Evolutionary conservation across 2,888 invertebrate species (phyloP).

Genomic region (Megaustenia siamemsis): DNA sequence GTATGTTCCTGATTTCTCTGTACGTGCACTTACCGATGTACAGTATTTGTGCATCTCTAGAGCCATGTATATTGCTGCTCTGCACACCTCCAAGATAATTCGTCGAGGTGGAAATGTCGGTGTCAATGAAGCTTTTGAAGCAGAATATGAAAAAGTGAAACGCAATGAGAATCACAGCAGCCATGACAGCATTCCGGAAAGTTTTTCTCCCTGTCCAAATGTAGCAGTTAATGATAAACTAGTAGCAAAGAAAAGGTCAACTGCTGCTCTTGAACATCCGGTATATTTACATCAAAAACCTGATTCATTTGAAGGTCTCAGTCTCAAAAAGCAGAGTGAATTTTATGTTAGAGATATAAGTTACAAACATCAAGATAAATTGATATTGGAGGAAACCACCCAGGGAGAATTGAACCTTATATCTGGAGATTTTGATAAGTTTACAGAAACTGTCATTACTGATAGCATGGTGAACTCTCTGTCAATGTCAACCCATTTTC

Average conservation of each 20-base stretch:
- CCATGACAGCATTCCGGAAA: background rate
- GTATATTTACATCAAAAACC: conserved; percentile 39
- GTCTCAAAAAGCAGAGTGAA: background rate
- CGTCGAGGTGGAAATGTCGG: conserved; percentile 54
- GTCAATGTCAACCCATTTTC: conserved; percentile 31
- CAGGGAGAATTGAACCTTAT: background rate
- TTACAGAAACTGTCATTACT: background rate
- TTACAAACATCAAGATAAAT: background rate
- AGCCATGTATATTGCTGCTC: conserved; percentile 93
- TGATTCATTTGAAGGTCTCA: conserved; percentile 3
- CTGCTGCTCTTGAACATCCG: conserved; percentile 28
- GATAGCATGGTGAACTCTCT: background rate
- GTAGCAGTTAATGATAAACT: conserved; percentile 3
- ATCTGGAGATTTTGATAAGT: background rate
- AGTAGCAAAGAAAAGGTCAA: conserved; percentile 25
- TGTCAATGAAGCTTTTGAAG: conserved; percentile 62
- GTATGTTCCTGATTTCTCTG: conserved; percentile 95
- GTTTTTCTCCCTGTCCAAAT: background rate
- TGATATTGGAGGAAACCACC: no score
- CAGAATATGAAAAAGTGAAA: conserved; percentile 62
- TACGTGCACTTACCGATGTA: conserved; percentile 90
- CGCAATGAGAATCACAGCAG: conserved; percentile 41
- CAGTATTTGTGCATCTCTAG: conserved; percentile 92
- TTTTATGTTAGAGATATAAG: conserved; percentile 20
- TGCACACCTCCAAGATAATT: conserved; percentile 86